These are phyloP conservation scores for Lateolabrax maculatus DNA, from an alignment of 2,797 vertebrate genomes.

Conservation along the genomic window DNA sequence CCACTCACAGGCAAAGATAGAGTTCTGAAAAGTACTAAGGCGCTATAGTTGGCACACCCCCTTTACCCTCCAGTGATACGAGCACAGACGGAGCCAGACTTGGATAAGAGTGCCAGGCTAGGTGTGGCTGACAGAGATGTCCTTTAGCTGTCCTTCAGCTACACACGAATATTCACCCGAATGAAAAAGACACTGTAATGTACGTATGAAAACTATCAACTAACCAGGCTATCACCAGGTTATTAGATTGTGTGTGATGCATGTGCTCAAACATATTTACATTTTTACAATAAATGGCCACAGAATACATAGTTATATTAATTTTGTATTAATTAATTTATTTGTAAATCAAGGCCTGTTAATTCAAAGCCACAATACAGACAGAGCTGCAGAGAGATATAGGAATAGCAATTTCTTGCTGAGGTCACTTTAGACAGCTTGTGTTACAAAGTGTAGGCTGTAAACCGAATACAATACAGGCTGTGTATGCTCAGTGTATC, in stretches of 20 bases:
- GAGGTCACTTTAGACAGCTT: conserved; percentile 33
- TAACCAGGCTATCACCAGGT: not conserved
- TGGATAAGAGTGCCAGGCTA: conserved; percentile 75
- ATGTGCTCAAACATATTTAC: conserved; percentile 8
- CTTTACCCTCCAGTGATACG: conserved; percentile 74
- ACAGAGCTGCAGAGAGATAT: conserved; percentile 3
- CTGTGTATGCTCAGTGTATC: conserved; percentile 40
- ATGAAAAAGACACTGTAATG: conserved; percentile 24
- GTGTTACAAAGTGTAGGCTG: conserved; percentile 36
- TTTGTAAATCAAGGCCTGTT: conserved; percentile 13
- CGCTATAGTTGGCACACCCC: conserved; percentile 72
- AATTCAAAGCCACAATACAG: conserved; percentile 1
- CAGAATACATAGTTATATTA: not conserved
- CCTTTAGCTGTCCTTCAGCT: conserved; percentile 78
- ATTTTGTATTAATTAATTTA: not conserved
- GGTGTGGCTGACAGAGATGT: conserved; percentile 74
- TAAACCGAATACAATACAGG: conserved; percentile 42
- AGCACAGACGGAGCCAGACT: conserved; percentile 77
- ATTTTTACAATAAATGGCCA: conserved; percentile 12
- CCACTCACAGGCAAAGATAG: conserved; percentile 70
- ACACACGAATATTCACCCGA: conserved; percentile 6
- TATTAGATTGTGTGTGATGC: conserved; percentile 11
- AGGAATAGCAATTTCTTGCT: conserved; percentile 10
- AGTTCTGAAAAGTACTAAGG: conserved; percentile 72
- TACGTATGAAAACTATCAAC: not conserved